Evolutionary conservation across 1,140 invertebrate genomes (phyloP).

Genomic region (Drosophila orena): DNA sequence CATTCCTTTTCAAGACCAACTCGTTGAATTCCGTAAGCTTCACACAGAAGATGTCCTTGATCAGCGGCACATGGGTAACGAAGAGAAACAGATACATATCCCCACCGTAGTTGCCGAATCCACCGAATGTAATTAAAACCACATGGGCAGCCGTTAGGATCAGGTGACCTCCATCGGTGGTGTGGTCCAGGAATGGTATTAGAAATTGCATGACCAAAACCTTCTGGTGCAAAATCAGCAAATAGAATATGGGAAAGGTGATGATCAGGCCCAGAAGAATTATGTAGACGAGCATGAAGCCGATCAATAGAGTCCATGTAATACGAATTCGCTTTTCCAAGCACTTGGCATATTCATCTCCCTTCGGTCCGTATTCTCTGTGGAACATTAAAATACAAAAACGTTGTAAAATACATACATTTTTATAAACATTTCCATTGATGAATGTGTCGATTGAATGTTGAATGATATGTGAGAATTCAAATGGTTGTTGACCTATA

Average conservation of each 20-base stretch:
- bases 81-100: constrained; percentile 71
- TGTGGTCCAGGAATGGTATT: constrained; percentile 47
- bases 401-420: not conserved
- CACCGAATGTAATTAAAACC: constrained; percentile 32
- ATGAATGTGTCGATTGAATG: not conserved
- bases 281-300: constrained; percentile 26
- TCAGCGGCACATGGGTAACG: constrained; percentile 52
- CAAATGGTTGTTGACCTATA: constrained; percentile 14
- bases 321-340: constrained; percentile 45
- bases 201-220: constrained; percentile 61
- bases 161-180: constrained; percentile 44
- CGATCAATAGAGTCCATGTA: constrained; percentile 37
- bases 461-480: not conserved
- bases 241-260: constrained; percentile 41
- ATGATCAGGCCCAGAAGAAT: constrained; percentile 4
- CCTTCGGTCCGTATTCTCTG: constrained; percentile 44
- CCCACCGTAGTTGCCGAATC: constrained; percentile 65
- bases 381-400: not conserved
- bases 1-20: not conserved
- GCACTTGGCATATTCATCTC: constrained; percentile 41
- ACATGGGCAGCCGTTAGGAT: constrained; percentile 37
- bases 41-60: constrained; percentile 54
- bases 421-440: not conserved
- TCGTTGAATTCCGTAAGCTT: constrained; percentile 58
- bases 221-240: constrained; percentile 36